Conservation (phyloP, 2,888 invertebrate species). For the Rhingia rostrata region DNA sequence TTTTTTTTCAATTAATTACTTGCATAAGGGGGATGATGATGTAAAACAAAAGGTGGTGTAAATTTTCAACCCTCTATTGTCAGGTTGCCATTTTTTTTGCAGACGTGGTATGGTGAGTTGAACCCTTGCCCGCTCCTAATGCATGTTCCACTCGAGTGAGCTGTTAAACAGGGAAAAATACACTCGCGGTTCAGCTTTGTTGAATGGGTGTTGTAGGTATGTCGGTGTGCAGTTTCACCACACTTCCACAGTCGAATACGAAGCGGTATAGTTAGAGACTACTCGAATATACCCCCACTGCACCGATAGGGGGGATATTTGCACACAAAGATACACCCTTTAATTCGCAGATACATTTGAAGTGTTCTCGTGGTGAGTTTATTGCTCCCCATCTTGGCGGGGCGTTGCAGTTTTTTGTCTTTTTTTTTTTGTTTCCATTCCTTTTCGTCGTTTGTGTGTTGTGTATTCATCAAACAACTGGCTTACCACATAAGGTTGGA, state of each 20-base stretch:
- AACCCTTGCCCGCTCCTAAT: slow-evolving; percentile 12
- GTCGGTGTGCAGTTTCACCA: slow-evolving; percentile 54
- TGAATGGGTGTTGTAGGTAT: slow-evolving; percentile 14
- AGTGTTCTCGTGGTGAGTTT: slow-evolving; percentile 62
- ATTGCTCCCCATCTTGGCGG: slow-evolving; percentile 60
- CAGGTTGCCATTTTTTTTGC: slow-evolving; percentile 24
- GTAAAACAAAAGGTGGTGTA: slow-evolving; percentile 39
- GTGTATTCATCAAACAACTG: slow-evolving; percentile 70
- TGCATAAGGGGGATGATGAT: slow-evolving; percentile 14
- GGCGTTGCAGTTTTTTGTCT: slow-evolving; percentile 68
- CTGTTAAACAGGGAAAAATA: slow-evolving; percentile 28
- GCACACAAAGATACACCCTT: slow-evolving; percentile 42
- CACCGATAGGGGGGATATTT: slow-evolving; percentile 57
- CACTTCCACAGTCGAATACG: slow-evolving; percentile 7
- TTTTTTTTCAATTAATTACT: slow-evolving; percentile 25
- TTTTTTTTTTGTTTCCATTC: slow-evolving; percentile 6
- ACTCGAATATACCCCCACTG: slow-evolving; percentile 24
- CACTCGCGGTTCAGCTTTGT: slow-evolving; percentile 61
- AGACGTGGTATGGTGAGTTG: slow-evolving; percentile 61
- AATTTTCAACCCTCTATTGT: slow-evolving; percentile 39
- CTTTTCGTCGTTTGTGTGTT: slow-evolving; percentile 29
- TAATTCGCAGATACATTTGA: slow-evolving; percentile 67
- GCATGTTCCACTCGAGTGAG: slow-evolving; percentile 58
- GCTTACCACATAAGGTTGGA: slow-evolving; percentile 71
- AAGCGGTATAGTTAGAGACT: neutral